phyloP scores from a whole-genome alignment of 2,797 vertebrate genomes.

The Myotis findleyi region DNA sequence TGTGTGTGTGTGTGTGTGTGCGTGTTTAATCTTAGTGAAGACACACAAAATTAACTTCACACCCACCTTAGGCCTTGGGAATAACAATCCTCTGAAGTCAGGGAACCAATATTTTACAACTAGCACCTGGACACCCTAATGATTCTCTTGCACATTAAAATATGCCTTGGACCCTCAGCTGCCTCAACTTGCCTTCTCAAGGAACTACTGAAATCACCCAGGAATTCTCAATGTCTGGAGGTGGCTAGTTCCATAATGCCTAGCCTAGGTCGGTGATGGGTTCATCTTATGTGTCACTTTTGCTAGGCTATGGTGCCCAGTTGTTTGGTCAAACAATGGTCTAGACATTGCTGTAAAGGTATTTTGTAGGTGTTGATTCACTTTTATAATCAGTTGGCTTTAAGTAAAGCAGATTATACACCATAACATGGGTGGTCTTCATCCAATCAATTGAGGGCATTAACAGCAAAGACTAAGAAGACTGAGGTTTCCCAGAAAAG shows the following conservation, averaged over 20 bases:
- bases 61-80: neutral
- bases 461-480: slow-evolving; percentile 19
- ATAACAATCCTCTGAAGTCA: neutral
- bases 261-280: neutral
- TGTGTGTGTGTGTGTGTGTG: neutral
- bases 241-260: neutral
- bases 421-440: neutral
- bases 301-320: neutral
- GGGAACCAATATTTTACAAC: neutral
- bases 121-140: neutral
- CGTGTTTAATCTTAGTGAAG: slow-evolving; percentile 9
- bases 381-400: neutral
- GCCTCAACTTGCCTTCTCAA: neutral
- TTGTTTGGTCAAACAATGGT: neutral
- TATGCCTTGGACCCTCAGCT: neutral
- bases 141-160: neutral
- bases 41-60: slow-evolving; percentile 8
- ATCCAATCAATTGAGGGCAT: neutral
- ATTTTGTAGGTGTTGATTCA: neutral
- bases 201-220: neutral
- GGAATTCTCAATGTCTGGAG: neutral
- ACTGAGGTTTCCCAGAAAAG: neutral
- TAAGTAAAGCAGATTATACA: neutral
- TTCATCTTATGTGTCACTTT: neutral
- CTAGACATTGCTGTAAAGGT: neutral